Percentiles rank a stretch among this genome's conserved stretches.
phyloP scores from a whole-genome alignment of 2,797 vertebrate genomes.

The Onychomys arenicola region DNA sequence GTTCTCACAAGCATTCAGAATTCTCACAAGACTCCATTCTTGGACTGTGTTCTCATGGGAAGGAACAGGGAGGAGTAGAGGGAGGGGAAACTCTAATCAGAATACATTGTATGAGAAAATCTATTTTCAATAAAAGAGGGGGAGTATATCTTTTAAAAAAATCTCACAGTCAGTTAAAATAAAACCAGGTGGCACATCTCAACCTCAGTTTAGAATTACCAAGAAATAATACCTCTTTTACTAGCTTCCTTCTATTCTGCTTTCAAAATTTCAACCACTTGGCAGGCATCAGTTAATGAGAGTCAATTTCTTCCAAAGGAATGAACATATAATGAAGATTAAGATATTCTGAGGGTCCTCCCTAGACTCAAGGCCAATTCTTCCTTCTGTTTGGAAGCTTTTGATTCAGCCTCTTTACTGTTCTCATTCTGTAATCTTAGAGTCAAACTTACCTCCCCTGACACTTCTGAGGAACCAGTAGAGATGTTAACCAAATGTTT shows the following conservation, averaged over 20 bases:
- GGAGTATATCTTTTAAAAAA: background rate
- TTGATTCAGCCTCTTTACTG: slow-evolving; percentile 22
- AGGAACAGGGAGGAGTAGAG: background rate
- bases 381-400: slow-evolving; percentile 48
- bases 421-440: background rate
- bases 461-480: slow-evolving; percentile 56
- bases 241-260: background rate
- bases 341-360: slow-evolving; percentile 24
- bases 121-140: background rate
- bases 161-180: slow-evolving; percentile 5
- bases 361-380: slow-evolving; percentile 10
- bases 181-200: background rate
- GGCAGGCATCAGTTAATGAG: background rate
- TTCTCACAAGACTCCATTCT: background rate
- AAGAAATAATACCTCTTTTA: background rate
- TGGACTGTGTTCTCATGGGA: background rate
- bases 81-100: background rate
- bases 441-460: slow-evolving; percentile 6
- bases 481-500: slow-evolving; percentile 18
- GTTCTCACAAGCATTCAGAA: background rate
- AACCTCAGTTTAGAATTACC: background rate
- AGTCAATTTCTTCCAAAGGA: slow-evolving; percentile 52
- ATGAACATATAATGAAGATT: slow-evolving; percentile 57
- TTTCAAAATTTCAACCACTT: slow-evolving; percentile 7
- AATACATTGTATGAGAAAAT: background rate